Evolutionary conservation across 2,888 invertebrate species (phyloP), one percentile per base, ranked within the genome.

Genomic region (Chrysina gloriosa): DNA sequence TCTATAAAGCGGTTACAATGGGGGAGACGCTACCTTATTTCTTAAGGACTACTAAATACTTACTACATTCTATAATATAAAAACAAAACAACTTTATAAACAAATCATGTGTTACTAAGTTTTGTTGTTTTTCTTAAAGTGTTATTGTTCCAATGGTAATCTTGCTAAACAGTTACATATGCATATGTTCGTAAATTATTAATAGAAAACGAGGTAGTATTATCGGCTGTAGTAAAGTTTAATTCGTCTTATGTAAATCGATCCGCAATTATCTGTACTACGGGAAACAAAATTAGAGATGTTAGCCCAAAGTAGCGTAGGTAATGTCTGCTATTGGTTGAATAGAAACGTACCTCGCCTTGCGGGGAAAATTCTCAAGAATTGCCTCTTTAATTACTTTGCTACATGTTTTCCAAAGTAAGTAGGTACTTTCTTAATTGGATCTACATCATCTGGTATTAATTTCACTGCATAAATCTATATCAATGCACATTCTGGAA

Each of bases 301-400:
- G 11, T 11, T 39, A 39, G 39, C 16, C 39, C 16, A n/a, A n/a
- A n/a, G n/a, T n/a, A n/a, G n/a, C n/a, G n/a, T n/a, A n/a, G 2
- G 39, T 48, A 23, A 23, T 23, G 6, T 7, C 23, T 25, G 48
- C 48, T 23, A 48, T 23, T 11, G 27, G 25, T 25, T 48, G 48
- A 48, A 25, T 48, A 48, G 48, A 48, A 48, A 48, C 25, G 48
- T 23, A 48, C 23, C 23, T 48, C 11, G 48, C 11, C 6, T 11
- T 48, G 11, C 36, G 23, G 25, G 11, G 48, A 29, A 9, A 52
- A 52, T 52, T 52, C 29, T 31, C 14, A 52, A 52, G 52, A 31
- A 52, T 31, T 19, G 19, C 25, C 31, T n/a, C 29, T 52, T 52
- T 52, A 52, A 52, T 52, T 52, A 52, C 31, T 14, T 52, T n/a